Evolutionary conservation across 2,113 vertebrate genomes (phyloP).

Genomic region (Hemicordylus capensis): DNA sequence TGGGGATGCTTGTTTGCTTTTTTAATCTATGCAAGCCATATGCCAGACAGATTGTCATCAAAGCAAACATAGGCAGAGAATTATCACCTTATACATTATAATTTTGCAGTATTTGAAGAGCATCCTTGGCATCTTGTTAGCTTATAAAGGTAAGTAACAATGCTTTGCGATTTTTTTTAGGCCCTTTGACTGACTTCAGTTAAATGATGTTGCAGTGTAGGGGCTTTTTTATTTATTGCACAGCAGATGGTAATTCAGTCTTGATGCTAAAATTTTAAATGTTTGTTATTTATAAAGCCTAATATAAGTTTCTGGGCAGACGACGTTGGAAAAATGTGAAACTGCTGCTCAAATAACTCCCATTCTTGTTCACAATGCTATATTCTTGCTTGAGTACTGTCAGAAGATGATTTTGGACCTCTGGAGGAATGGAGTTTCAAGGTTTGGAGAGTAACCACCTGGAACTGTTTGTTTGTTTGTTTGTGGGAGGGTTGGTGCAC

Average conservation of each 20-base stretch:
- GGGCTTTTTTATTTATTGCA: not conserved
- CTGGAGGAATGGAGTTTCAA: not conserved
- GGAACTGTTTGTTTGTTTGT: not conserved
- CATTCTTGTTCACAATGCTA: not conserved
- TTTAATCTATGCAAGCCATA: slow-evolving; percentile 9
- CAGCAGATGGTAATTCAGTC: not conserved
- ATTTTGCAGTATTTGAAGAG: slow-evolving; percentile 65
- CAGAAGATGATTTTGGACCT: not conserved
- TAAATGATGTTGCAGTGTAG: slow-evolving; percentile 9
- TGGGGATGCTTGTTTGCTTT: not conserved
- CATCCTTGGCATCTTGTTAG: slow-evolving; percentile 47
- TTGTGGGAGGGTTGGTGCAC: not conserved
- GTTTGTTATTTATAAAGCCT: not conserved
- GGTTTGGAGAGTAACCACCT: not conserved
- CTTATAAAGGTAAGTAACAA: slow-evolving; percentile 67
- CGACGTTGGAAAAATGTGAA: not conserved
- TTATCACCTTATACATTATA: slow-evolving; percentile 42
- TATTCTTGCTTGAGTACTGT: not conserved
- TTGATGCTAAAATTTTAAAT: not conserved
- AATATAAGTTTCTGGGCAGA: not conserved
- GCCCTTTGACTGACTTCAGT: slow-evolving; percentile 32
- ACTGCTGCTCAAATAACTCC: not conserved
- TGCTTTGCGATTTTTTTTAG: slow-evolving; percentile 41
- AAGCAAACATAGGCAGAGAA: slow-evolving; percentile 20
- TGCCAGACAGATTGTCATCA: slow-evolving; percentile 45